Evolutionary conservation across 2,113 vertebrate species (phyloP).

Genomic region (Crocuta crocuta): DNA sequence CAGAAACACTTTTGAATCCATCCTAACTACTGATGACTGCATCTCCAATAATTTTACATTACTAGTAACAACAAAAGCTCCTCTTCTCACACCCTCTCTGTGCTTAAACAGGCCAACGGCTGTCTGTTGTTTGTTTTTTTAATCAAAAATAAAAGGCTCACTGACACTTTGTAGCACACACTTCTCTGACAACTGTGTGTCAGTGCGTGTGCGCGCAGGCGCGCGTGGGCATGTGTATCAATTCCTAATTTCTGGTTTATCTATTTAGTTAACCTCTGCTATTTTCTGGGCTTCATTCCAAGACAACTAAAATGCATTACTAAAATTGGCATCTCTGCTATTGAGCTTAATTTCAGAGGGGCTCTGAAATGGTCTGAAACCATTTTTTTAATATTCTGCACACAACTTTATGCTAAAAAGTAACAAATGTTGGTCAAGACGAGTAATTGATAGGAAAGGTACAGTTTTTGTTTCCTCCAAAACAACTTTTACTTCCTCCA

Average conservation of each 20-base stretch:
- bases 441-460: slow-evolving; percentile 34
- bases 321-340: slow-evolving; percentile 49
- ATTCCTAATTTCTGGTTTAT: slow-evolving; percentile 60
- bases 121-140: background rate
- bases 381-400: slow-evolving; percentile 65
- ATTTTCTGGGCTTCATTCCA: slow-evolving; percentile 75
- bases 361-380: slow-evolving; percentile 56
- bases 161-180: background rate
- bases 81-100: background rate
- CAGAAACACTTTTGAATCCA: slow-evolving; percentile 18
- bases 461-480: slow-evolving; percentile 38
- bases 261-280: slow-evolving; percentile 70
- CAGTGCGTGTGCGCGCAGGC: background rate
- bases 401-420: slow-evolving; percentile 70
- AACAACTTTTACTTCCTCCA: slow-evolving; percentile 5
- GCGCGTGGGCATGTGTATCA: background rate
- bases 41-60: slow-evolving; percentile 18
- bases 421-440: background rate
- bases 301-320: slow-evolving; percentile 60
- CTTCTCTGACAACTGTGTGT: background rate
- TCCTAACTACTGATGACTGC: background rate
- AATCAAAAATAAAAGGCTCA: slow-evolving; percentile 33
- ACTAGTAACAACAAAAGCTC: slow-evolving; percentile 9
- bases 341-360: slow-evolving; percentile 46
- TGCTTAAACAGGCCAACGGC: background rate